Base-by-base conservation (phyloP, 2,888 invertebrate species). In the Andrena camellia region DNA sequence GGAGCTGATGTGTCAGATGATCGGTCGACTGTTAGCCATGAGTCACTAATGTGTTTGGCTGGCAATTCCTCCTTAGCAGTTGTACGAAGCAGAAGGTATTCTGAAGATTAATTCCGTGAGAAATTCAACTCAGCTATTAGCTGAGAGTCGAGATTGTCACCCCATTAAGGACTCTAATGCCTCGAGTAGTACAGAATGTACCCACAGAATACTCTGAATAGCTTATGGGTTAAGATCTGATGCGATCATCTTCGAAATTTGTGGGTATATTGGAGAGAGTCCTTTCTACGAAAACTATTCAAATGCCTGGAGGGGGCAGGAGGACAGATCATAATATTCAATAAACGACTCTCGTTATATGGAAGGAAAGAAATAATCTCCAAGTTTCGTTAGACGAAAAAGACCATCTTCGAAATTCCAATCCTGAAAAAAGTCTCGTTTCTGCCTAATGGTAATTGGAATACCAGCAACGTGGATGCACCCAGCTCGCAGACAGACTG, bases 401-500 rank as follows among this genome's bases (percentile, higher is more conserved):
- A 8, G 35, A 42, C 0, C 4, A 13, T 13, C 20, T 13, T 23
- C 20, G 23, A 23, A n/a, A 31, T 23, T 35, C 8, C 23, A 13
- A 48, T 48, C 1, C 8, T 20, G 48, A 64, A 64, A 42, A 5
- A 67, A 20, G 20, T 29, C 8, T 33, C n/a, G 31, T n/a, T 20
- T 68, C 52, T n/a, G 33, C 26, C 29, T 13, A 62, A 62, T 42
- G 10, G 17, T 20, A 67, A 81, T 62, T 29, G 77, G 29, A 17
- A 76, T 70, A 60, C 67, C 66, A 35, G 54, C 62, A 78, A 71
- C 50, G 67, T 33, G 23, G 67, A 50, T 29, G 35, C 17, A n/a
- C n/a, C 1, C 26, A 23, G 42, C 29, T 20, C 33, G 67, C 66
- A 72, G 72, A 73, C 62, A 57, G 54, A 63, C 33, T 33, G 80